phyloP scores from a whole-genome alignment of 2,113 vertebrate genomes.

The Ellobius talpinus region DNA sequence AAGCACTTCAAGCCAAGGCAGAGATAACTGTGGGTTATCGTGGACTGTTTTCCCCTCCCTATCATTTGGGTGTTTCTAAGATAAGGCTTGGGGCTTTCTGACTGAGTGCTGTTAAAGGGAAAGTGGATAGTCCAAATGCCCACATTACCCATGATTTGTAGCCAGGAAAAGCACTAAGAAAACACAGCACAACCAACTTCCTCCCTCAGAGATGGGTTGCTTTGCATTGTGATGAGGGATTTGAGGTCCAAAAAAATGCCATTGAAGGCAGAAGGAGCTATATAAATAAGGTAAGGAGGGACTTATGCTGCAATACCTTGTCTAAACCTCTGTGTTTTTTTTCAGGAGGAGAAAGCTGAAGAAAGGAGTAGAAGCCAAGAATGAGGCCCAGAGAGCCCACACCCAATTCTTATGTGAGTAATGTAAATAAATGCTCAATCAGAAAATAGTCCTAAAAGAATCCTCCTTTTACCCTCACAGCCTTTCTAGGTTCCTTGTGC shows the following conservation, averaged over 20 bases:
- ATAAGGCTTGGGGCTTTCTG: background rate
- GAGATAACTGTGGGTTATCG: background rate
- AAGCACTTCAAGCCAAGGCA: background rate
- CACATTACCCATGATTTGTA: background rate
- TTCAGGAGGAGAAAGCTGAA: background rate
- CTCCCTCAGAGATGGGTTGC: background rate
- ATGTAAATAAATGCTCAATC: background rate
- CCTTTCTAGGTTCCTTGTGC: no score
- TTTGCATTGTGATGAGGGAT: background rate
- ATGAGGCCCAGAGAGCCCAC: background rate
- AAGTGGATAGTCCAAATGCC: background rate
- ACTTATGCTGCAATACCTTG: background rate
- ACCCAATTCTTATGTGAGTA: background rate
- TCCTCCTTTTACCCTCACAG: background rate
- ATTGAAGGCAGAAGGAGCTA: background rate
- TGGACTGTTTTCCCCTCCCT: background rate
- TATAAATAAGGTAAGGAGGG: background rate
- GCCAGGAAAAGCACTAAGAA: background rate
- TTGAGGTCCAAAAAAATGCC: background rate
- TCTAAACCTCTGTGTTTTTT: background rate
- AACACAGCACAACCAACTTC: conserved; percentile 5
- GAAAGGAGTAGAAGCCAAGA: background rate
- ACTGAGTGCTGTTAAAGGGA: background rate
- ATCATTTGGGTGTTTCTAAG: background rate
- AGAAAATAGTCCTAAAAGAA: background rate